Conservation (phyloP, 1,140 invertebrate genomes). For the Drosophila lacteicornis region DNA sequence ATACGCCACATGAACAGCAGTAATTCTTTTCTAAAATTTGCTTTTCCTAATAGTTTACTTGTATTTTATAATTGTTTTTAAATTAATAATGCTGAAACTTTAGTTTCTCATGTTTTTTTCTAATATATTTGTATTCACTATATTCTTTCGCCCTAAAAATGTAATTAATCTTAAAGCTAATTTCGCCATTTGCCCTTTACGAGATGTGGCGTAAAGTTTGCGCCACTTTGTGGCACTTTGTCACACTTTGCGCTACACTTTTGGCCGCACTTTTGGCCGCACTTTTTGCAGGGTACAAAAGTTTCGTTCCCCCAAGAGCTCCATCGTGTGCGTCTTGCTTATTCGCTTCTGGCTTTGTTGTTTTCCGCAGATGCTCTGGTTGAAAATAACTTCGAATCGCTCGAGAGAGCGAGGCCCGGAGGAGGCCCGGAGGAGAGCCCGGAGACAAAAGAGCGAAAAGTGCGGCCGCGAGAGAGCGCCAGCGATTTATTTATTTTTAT, state of each 20-base stretch:
- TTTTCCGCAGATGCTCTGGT: slow-evolving; percentile 70
- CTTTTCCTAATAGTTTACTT: too few species aligned
- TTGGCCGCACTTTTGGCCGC: background rate
- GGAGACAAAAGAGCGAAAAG: background rate
- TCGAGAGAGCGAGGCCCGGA: slow-evolving; percentile 5
- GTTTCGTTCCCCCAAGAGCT: slow-evolving; percentile 27
- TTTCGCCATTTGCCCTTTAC: background rate
- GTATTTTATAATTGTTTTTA: too few species aligned
- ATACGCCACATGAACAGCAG: background rate
- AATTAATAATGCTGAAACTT: too few species aligned
- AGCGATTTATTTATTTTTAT: slow-evolving; percentile 74
- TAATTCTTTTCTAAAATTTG: too few species aligned
- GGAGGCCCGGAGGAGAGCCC: background rate
- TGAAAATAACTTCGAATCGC: slow-evolving; percentile 75
- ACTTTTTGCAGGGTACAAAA: slow-evolving; percentile 27
- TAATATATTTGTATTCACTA: too few species aligned
- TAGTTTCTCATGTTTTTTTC: too few species aligned
- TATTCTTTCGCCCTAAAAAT: too few species aligned
- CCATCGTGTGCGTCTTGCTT: slow-evolving; percentile 25
- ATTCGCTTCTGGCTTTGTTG: slow-evolving; percentile 10
- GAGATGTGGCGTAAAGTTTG: background rate
- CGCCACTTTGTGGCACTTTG: background rate
- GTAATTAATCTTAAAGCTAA: background rate
- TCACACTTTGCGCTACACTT: background rate
- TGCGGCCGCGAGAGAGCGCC: background rate